These are phyloP conservation scores for Sepioteuthis lessoniana DNA, from an alignment of 2,888 invertebrate genomes.

Conservation along the genomic window DNA sequence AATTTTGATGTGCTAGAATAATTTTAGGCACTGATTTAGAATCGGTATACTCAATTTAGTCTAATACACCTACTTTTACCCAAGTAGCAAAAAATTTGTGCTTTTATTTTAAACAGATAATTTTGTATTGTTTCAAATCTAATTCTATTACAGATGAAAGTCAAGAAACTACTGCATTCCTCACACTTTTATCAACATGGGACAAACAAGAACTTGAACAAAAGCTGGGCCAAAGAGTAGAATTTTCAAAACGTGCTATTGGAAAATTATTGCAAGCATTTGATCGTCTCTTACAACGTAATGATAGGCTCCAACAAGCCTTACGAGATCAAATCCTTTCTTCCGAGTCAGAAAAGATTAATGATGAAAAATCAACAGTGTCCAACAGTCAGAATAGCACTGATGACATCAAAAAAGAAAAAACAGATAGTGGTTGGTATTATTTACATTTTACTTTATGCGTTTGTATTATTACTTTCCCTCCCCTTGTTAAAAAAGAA, in stretches of 20 bases:
- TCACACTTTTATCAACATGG: constrained; percentile 96
- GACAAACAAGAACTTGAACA: constrained; percentile 97
- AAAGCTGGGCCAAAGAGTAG: constrained; percentile 94
- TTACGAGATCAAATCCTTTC: constrained; percentile 76
- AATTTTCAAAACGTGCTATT: constrained; percentile 94
- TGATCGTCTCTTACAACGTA: constrained; percentile 94
- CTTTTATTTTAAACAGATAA: too few species aligned
- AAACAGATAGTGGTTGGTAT: constrained; percentile 1
- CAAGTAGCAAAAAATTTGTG: too few species aligned
- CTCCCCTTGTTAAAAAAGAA: too few species aligned
- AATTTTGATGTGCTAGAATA: too few species aligned
- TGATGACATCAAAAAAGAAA: constrained; percentile 13
- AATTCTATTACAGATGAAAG: constrained; percentile 87
- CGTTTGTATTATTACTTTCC: background rate
- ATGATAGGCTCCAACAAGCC: constrained; percentile 92
- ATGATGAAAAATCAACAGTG: constrained; percentile 46
- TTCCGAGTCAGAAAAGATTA: constrained; percentile 50
- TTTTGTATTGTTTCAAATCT: background rate
- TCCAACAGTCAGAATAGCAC: background rate
- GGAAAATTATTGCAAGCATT: constrained; percentile 97
- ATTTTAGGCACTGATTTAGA: too few species aligned
- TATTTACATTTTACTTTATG: background rate
- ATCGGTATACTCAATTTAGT: too few species aligned
- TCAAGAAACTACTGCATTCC: constrained; percentile 92
- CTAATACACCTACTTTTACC: too few species aligned